These are phyloP conservation scores for Diaperis boleti DNA, from an alignment of 2,888 invertebrate species.

Conservation along the genomic window DNA sequence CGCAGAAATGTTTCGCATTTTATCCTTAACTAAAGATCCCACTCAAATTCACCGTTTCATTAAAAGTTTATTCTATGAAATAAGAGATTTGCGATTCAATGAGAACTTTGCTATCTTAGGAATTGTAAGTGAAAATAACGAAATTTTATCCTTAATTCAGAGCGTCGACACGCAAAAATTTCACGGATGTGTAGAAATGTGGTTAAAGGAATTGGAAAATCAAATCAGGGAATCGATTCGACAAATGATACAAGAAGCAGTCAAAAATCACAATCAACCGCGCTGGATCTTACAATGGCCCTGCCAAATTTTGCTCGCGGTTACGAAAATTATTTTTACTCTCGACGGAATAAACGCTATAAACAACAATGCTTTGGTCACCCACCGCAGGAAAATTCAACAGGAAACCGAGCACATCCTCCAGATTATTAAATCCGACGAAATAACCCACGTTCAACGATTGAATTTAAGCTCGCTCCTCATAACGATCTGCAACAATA, in stretches of 20 bases:
- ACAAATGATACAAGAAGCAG: constrained; percentile 25
- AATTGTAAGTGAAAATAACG: constrained; percentile 74
- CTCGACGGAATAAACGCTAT: constrained; percentile 13
- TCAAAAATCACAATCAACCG: constrained; percentile 20
- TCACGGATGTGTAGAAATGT: constrained; percentile 77
- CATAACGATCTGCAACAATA: constrained; percentile 82
- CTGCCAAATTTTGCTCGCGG: constrained; percentile 29
- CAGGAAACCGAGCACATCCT: constrained; percentile 13
- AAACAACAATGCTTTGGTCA: constrained; percentile 22
- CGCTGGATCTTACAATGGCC: constrained; percentile 37
- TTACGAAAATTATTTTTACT: constrained; percentile 36
- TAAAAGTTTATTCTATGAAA: constrained; percentile 27
- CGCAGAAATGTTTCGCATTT: constrained; percentile 87
- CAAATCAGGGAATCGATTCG: constrained; percentile 73
- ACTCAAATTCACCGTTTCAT: constrained; percentile 71
- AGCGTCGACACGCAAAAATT: constrained; percentile 72
- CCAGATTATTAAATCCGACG: background rate
- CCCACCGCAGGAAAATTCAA: constrained; percentile 6
- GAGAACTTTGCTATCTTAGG: constrained; percentile 55
- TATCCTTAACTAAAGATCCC: constrained; percentile 86
- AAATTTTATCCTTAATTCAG: constrained; percentile 74
- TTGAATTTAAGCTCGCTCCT: constrained; percentile 82
- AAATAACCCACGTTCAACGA: constrained; percentile 58
- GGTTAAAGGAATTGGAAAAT: constrained; percentile 83
- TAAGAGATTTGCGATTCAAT: constrained; percentile 57